A percentile compares a stretch with the other conserved stretches of the same genome.
These are phyloP conservation scores for Noctua fimbriata DNA, from an alignment of 2,888 invertebrate species.

Conservation along the genomic window DNA sequence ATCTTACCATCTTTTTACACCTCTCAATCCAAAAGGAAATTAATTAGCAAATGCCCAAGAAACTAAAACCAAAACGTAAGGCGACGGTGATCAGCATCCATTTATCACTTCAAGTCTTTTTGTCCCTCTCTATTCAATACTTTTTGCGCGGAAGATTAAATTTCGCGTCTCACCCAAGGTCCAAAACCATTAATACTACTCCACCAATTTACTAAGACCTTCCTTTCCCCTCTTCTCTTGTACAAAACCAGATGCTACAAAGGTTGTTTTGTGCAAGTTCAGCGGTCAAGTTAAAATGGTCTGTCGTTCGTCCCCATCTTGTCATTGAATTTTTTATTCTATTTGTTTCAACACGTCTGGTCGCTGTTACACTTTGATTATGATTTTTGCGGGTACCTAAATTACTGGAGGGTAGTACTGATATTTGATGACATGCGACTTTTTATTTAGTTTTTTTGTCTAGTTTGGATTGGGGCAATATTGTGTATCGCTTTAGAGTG, in stretches of 20 bases:
- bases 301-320: slow-evolving; percentile 77
- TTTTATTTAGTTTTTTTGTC: slow-evolving; percentile 44
- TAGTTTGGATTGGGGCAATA: slow-evolving; percentile 12
- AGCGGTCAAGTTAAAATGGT: slow-evolving; percentile 72
- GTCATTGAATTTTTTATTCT: slow-evolving; percentile 82
- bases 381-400: slow-evolving; percentile 83
- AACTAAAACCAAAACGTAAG: slow-evolving; percentile 71
- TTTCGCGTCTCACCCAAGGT: slow-evolving; percentile 86
- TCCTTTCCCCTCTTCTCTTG: slow-evolving; percentile 37
- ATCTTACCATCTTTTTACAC: slow-evolving; percentile 8
- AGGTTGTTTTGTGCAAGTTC: slow-evolving; percentile 43
- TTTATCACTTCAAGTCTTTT: slow-evolving; percentile 87
- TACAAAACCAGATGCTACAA: slow-evolving; percentile 14
- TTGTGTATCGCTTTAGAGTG: not conserved
- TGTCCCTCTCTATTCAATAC: slow-evolving; percentile 87
- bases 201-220: slow-evolving; percentile 76
- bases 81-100: slow-evolving; percentile 81
- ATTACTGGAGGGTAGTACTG: slow-evolving; percentile 78
- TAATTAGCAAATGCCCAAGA: slow-evolving; percentile 66
- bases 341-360: slow-evolving; percentile 81
- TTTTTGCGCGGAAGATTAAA: slow-evolving; percentile 89
- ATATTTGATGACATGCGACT: slow-evolving; percentile 77
- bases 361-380: slow-evolving; percentile 86
- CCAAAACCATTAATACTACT: slow-evolving; percentile 86
- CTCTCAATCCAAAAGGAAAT: slow-evolving; percentile 55